Evolutionary conservation across 2,888 invertebrate genomes (phyloP).

Genomic region (Bibio marci): DNA sequence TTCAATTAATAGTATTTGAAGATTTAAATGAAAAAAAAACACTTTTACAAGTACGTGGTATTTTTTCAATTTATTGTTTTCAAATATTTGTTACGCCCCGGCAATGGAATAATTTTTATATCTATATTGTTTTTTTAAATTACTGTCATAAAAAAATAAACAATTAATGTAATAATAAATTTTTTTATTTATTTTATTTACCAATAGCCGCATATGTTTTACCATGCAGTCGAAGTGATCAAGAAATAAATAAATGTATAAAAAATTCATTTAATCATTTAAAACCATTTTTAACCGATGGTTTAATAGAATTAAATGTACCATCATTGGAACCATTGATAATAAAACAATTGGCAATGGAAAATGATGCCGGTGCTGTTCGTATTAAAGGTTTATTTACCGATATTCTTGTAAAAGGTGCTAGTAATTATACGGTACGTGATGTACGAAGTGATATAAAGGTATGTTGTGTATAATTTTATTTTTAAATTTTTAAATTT

Average conservation of each 20-base stretch:
- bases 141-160: no score
- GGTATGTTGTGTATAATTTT: conserved; percentile 6
- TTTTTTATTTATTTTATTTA: conserved; percentile 2
- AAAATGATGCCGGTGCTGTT: conserved; percentile 61
- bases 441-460: conserved; percentile 41
- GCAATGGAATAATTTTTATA: no score
- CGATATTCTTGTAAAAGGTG: conserved; percentile 59
- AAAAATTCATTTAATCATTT: conserved; percentile 54
- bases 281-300: conserved; percentile 48
- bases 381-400: conserved; percentile 53
- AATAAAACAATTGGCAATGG: conserved; percentile 55
- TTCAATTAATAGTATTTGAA: no score
- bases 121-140: no score
- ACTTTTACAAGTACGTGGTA: no score
- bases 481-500: conserved; percentile 1
- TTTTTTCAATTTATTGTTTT: no score
- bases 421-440: conserved; percentile 53
- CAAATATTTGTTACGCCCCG: no score
- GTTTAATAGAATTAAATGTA: conserved; percentile 52
- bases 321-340: conserved; percentile 58
- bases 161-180: no score
- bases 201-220: conserved; percentile 56
- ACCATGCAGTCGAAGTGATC: conserved; percentile 50
- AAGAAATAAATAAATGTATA: conserved; percentile 45
- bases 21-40: no score